A percentile compares a stretch with the other conserved stretches of the same genome.
Evolutionary conservation across 2,888 invertebrate genomes (phyloP).

Genomic region (Cantharis flavilabris): DNA sequence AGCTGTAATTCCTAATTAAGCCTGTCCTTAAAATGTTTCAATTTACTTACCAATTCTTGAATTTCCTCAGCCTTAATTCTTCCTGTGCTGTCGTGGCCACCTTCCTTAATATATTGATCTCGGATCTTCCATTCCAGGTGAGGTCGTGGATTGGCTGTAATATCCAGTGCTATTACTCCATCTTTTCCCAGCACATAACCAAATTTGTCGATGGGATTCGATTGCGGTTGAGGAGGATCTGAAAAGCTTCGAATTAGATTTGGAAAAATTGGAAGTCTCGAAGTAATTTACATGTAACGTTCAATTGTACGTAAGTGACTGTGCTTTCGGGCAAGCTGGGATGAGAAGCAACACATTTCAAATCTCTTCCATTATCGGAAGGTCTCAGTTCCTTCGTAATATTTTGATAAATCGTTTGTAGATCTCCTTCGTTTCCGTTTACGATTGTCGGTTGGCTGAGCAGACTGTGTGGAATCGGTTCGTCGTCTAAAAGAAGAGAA

Average conservation of each 20-base stretch:
- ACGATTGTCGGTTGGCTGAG: conserved; percentile 61
- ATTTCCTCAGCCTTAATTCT: conserved; percentile 58
- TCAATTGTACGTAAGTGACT: conserved; percentile 55
- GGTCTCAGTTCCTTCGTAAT: conserved; percentile 65
- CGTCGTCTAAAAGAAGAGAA: conserved; percentile 61
- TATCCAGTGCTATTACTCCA: conserved; percentile 74
- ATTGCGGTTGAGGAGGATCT: conserved; percentile 70
- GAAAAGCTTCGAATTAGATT: conserved; percentile 22
- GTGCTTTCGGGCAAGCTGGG: conserved; percentile 56
- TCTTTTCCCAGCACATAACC: conserved; percentile 73
- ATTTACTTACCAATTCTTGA: conserved; percentile 54
- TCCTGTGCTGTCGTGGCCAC: conserved; percentile 56
- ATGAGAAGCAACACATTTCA: conserved; percentile 73
- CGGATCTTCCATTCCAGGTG: conserved; percentile 70
- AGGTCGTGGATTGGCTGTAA: conserved; percentile 74
- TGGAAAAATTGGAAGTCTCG: background rate
- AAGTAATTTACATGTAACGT: conserved; percentile 64
- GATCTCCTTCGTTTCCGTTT: conserved; percentile 56
- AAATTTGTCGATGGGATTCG: conserved; percentile 67
- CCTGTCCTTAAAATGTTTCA: background rate
- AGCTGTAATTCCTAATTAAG: background rate
- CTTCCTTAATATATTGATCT: conserved; percentile 60
- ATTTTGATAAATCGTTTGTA: conserved; percentile 69
- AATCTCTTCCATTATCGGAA: conserved; percentile 66
- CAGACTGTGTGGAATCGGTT: conserved; percentile 58